phyloP scores from a whole-genome alignment of 2,797 vertebrate genomes.

The Streptopelia turtur region DNA sequence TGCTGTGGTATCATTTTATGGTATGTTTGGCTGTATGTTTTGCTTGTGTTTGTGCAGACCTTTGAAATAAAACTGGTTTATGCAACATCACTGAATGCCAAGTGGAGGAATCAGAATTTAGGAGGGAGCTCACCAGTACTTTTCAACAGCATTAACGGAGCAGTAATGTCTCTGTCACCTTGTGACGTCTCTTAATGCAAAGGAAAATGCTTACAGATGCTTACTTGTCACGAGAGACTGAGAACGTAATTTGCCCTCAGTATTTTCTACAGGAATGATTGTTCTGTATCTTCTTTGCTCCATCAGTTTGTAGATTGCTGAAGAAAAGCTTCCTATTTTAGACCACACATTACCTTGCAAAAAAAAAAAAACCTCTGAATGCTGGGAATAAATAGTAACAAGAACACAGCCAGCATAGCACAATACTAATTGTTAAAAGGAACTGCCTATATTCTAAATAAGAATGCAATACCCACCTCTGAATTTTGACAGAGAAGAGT shows the following conservation, averaged over 20 bases:
- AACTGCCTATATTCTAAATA: neutral
- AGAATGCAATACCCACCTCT: neutral
- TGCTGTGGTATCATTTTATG: neutral
- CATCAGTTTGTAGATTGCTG: neutral
- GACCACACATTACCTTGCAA: neutral
- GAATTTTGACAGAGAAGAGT: neutral
- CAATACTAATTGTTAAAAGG: neutral
- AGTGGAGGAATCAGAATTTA: neutral
- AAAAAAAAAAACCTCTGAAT: neutral
- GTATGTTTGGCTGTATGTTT: neutral
- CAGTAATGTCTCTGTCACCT: neutral
- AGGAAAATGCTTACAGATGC: neutral
- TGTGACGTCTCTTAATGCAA: neutral
- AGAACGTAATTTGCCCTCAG: neutral
- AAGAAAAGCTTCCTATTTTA: constrained; percentile 7
- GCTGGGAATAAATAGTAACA: neutral
- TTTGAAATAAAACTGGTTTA: neutral
- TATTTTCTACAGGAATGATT: neutral
- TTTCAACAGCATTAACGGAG: neutral
- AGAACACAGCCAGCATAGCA: neutral
- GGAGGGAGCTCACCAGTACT: neutral
- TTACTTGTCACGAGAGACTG: neutral
- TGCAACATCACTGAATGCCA: neutral
- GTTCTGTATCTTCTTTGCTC: neutral
- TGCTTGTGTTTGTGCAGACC: neutral